Conservation (phyloP, 2,113 vertebrate species). For the Chionodraco myersi region DNA sequence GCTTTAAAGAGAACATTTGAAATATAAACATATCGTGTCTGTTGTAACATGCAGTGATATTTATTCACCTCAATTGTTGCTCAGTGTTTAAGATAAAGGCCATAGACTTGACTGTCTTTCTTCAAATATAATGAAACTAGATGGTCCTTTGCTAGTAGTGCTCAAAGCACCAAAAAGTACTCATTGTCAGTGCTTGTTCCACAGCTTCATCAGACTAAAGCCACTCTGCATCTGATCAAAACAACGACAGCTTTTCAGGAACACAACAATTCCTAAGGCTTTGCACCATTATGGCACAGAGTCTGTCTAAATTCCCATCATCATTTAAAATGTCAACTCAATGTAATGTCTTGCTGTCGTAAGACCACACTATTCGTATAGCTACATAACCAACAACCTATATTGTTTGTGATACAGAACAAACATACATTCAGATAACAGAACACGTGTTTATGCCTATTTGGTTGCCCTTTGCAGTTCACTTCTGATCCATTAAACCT, state of each 20-base stretch:
- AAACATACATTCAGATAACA: neutral
- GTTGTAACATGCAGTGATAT: too few relatives aligned
- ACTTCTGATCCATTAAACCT: neutral
- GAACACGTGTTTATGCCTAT: neutral
- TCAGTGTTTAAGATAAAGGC: too few relatives aligned
- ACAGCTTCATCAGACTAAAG: conserved; percentile 26
- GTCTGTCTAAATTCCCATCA: conserved; percentile 43
- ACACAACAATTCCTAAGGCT: conserved; percentile 5
- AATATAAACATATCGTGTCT: too few relatives aligned
- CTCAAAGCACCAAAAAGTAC: too few relatives aligned
- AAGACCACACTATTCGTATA: neutral
- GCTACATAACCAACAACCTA: neutral
- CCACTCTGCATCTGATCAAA: conserved; percentile 25
- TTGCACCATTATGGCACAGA: conserved; percentile 11
- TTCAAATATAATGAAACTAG: too few relatives aligned
- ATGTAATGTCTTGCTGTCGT: neutral
- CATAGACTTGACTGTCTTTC: too few relatives aligned
- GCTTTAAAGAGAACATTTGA: neutral
- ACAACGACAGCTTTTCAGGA: conserved; percentile 24
- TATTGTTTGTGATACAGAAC: neutral
- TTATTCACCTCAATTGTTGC: too few relatives aligned
- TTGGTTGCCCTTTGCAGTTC: conserved; percentile 12
- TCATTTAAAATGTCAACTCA: conserved; percentile 15
- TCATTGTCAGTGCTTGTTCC: neutral
- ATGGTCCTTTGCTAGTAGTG: too few relatives aligned